phyloP scores from a whole-genome alignment of 2,797 vertebrate genomes.

The Gallirallus australis region DNA sequence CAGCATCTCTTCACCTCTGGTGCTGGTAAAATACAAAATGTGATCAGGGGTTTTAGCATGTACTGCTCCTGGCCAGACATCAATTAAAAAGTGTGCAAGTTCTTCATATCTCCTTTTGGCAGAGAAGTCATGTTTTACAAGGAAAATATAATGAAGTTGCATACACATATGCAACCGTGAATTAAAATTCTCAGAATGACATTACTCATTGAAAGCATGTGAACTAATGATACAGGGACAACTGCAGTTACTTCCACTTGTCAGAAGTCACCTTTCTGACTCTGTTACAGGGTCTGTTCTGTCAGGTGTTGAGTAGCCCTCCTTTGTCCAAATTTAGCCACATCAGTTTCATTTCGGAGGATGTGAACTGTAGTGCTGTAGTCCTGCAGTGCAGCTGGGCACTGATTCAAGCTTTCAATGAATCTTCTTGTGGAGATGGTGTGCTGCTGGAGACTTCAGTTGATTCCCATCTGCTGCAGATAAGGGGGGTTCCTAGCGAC shows the following conservation, averaged over 20 bases:
- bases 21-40: neutral
- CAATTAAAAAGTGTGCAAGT: neutral
- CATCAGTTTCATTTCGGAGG: neutral
- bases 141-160: neutral
- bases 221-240: neutral
- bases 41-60: neutral
- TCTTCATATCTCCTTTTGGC: neutral
- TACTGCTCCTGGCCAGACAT: neutral
- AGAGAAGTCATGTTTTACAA: neutral
- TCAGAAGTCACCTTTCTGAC: neutral
- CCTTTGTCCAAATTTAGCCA: neutral
- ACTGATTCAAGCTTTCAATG: neutral
- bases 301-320: neutral
- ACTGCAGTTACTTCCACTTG: neutral
- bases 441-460: neutral
- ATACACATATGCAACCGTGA: neutral
- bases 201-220: neutral
- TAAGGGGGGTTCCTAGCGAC: neutral
- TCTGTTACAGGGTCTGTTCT: neutral
- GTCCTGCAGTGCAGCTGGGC: neutral
- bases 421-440: neutral
- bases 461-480: constrained; percentile 9
- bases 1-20: neutral
- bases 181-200: neutral
- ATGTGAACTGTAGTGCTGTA: neutral